A percentile compares a stretch with the other conserved stretches of the same genome.
These are phyloP conservation scores for Thera obeliscata DNA, from an alignment of 2,888 invertebrate genomes.

Conservation along the genomic window DNA sequence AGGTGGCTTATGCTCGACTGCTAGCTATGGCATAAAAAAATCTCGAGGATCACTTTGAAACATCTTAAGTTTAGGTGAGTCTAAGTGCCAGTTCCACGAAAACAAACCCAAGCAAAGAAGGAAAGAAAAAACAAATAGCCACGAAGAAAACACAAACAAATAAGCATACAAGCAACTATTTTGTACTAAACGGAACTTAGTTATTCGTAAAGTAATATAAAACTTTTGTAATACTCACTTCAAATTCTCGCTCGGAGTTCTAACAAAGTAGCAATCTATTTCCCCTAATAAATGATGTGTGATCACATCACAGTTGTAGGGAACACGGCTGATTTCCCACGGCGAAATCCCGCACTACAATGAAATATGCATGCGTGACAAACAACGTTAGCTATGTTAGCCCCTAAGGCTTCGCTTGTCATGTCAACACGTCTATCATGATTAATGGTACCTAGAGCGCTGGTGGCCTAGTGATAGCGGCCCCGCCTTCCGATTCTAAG, in stretches of 20 bases:
- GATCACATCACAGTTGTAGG: constrained; percentile 47
- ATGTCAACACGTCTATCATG: constrained; percentile 18
- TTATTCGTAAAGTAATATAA: constrained; percentile 3
- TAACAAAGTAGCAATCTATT: constrained; percentile 33
- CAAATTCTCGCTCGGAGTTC: constrained; percentile 19
- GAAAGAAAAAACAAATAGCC: too few species aligned
- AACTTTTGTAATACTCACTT: constrained; percentile 26
- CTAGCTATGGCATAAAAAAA: too few species aligned
- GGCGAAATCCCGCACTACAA: constrained; percentile 68
- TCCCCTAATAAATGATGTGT: constrained; percentile 50
- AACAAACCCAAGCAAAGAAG: too few species aligned
- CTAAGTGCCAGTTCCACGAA: too few species aligned
- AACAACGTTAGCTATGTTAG: constrained; percentile 62
- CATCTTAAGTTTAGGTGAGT: too few species aligned
- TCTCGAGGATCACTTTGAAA: too few species aligned
- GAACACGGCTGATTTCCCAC: constrained; percentile 64
- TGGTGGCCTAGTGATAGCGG: not conserved
- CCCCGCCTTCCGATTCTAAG: too few species aligned
- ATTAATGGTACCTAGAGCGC: constrained; percentile 1
- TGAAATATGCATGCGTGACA: constrained; percentile 78
- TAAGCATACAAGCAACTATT: too few species aligned
- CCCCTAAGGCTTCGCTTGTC: constrained; percentile 21
- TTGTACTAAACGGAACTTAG: not conserved
- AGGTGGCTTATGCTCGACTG: too few species aligned
- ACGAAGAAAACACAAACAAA: too few species aligned